These are phyloP conservation scores for Drosophila guanche DNA, from an alignment of 1,140 invertebrate genomes.

Conservation along the genomic window DNA sequence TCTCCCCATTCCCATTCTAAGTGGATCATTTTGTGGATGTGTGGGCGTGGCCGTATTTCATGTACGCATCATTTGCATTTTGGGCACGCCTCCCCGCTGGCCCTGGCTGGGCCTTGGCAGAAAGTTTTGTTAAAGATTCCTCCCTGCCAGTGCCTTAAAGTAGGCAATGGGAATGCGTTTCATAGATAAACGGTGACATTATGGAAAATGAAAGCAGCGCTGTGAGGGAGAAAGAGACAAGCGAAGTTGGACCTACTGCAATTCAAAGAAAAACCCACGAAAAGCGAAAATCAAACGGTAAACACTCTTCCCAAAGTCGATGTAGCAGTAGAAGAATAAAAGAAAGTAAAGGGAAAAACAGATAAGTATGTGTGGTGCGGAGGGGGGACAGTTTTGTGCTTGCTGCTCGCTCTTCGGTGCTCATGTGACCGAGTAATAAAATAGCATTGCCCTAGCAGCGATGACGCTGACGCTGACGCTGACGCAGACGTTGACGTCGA, in stretches of 20 bases:
- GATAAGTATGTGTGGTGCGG: slow-evolving; percentile 37
- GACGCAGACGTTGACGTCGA: slow-evolving; percentile 22
- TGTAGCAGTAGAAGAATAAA: slow-evolving; percentile 30
- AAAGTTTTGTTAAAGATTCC: background rate
- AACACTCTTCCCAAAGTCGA: slow-evolving; percentile 28
- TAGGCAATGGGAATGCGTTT: slow-evolving; percentile 40
- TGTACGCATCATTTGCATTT: slow-evolving; percentile 25
- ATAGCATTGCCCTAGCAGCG: slow-evolving; percentile 56
- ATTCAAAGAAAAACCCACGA: slow-evolving; percentile 56
- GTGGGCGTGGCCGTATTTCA: slow-evolving; percentile 1
- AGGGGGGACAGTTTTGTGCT: slow-evolving; percentile 31
- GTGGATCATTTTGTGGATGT: background rate
- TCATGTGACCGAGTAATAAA: slow-evolving; percentile 81
- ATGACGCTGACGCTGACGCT: slow-evolving; percentile 17
- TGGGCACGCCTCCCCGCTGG: background rate
- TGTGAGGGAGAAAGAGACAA: too few species aligned
- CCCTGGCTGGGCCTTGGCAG: background rate
- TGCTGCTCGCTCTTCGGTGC: slow-evolving; percentile 14
- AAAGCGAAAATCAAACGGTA: slow-evolving; percentile 45
- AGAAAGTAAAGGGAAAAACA: slow-evolving; percentile 36
- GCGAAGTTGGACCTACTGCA: slow-evolving; percentile 51
- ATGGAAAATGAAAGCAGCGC: slow-evolving; percentile 39
- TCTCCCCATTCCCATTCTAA: background rate
- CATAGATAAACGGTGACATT: background rate
- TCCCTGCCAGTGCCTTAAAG: slow-evolving; percentile 24